Evolutionary conservation across 2,113 vertebrate genomes (phyloP), one percentile per base, ranked within the genome.

Genomic region (Henicopernis longicauda): DNA sequence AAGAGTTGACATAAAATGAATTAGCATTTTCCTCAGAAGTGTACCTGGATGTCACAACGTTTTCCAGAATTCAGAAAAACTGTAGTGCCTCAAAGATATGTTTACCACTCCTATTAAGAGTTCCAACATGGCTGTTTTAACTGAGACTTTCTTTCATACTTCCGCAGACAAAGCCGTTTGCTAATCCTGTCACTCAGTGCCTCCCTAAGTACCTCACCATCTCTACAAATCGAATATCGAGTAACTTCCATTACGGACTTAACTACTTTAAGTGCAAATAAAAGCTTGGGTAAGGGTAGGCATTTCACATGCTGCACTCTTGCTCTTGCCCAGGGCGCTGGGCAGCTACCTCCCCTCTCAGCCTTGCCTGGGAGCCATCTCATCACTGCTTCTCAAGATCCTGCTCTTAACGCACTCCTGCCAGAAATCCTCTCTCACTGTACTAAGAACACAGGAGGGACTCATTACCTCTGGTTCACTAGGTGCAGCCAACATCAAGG

Each of bases 291-390:
- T 78, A 49, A 69, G 1, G 3, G 49, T 4, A 63, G 26, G 57
- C 26, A 70, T 50, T 80, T 40, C 27, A 36, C 50, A 17, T 10
- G 55, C 66, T 58, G n/a, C 12, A 11, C 18, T 72, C 78, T 8
- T 58, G 47, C 54, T 73, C 66, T 38, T 82, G n/a, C 50, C 55
- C n/a, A 77, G 44, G 36, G 34, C 0, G 0, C 32, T 0, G 0
- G 29, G 32, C n/a, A 83, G n/a, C 52, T 26, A 9, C 23, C 31
- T 91, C 26, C 22, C 10, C 16, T 34, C 61, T 40, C 47, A 55
- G 52, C 72, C 23, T 70, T 32, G 32, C 14, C 45, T 78, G 55
- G 66, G n/a, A 66, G n/a, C 26, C 45, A 65, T 17, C 45, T 52
- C 63, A 27, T 32, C 72, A 26, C 22, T 59, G 16, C 12, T 7